Conservation (phyloP, 2,113 vertebrate species). For the Peucedramus taeniatus region DNA sequence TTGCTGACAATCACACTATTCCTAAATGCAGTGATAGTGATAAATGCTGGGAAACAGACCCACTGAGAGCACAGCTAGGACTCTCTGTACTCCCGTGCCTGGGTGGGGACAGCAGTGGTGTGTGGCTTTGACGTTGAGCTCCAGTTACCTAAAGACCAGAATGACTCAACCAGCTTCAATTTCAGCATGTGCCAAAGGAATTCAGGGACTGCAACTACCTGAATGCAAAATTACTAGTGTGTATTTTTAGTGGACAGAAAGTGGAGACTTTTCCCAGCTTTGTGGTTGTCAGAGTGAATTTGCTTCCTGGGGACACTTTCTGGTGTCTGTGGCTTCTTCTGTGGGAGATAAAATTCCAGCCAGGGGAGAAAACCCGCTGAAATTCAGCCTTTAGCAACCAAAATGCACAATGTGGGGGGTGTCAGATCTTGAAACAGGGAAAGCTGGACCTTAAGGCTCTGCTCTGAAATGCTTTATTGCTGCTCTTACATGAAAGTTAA, state of each 20-base stretch:
- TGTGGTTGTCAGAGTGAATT: neutral
- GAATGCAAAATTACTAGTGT: neutral
- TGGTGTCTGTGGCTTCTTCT: neutral
- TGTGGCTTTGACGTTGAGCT: neutral
- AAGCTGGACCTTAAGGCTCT: neutral
- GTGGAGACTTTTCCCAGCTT: neutral
- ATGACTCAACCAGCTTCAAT: neutral
- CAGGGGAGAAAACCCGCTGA: neutral
- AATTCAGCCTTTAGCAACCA: neutral
- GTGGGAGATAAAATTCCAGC: neutral
- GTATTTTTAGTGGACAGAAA: neutral
- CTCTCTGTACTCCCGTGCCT: neutral
- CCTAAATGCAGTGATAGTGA: neutral
- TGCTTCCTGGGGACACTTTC: neutral
- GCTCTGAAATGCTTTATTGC: neutral
- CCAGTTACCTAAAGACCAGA: neutral
- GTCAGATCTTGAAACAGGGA: neutral
- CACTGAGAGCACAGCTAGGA: neutral
- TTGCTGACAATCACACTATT: neutral
- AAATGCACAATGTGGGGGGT: neutral
- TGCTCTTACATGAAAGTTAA: neutral
- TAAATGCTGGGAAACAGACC: neutral
- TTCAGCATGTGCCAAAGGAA: neutral
- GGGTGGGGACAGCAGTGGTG: neutral
- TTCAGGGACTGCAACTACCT: neutral